These are phyloP conservation scores for Drosophila elegans DNA, from an alignment of 1,140 invertebrate species.

Conservation along the genomic window DNA sequence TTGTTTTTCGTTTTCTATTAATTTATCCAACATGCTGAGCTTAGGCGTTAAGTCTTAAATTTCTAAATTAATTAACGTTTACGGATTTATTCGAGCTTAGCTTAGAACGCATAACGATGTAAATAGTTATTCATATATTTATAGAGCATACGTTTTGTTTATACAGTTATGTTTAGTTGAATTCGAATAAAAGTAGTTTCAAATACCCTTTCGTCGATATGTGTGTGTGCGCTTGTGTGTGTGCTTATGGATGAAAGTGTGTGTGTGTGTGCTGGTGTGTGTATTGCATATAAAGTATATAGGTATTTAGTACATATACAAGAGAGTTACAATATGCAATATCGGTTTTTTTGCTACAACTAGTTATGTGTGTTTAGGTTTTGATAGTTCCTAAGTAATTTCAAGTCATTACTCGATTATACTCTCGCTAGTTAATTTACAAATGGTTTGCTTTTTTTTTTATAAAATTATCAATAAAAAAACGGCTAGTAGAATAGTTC, in stretches of 20 bases:
- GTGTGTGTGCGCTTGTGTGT: conserved; percentile 33
- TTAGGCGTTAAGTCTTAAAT: conserved; percentile 56
- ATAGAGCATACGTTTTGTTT: conserved; percentile 50
- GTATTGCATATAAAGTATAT: conserved; percentile 21
- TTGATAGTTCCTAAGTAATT: conserved; percentile 43
- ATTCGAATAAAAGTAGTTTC: conserved; percentile 59
- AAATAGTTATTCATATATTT: conserved; percentile 60
- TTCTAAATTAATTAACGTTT: conserved; percentile 76
- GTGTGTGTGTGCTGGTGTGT: conserved; percentile 12
- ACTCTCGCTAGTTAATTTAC: conserved; percentile 52
- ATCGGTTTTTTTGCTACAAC: conserved; percentile 18
- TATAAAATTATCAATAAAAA: conserved; percentile 70
- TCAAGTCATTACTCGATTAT: conserved; percentile 40
- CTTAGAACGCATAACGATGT: conserved; percentile 80
- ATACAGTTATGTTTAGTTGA: conserved; percentile 68
- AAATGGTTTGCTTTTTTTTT: conserved; percentile 45
- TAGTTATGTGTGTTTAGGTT: conserved; percentile 8
- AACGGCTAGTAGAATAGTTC: conserved; percentile 49
- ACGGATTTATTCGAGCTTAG: conserved; percentile 76
- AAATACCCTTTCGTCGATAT: conserved; percentile 67
- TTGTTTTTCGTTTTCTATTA: conserved; percentile 51
- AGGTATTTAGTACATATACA: conserved; percentile 68
- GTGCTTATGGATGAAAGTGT: conserved; percentile 6
- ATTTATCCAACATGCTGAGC: conserved; percentile 75
- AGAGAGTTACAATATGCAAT: conserved; percentile 57